Evolutionary conservation across 2,888 invertebrate species (phyloP), one percentile per base, ranked within the genome.

Genomic region (Drosophila lacicola): DNA sequence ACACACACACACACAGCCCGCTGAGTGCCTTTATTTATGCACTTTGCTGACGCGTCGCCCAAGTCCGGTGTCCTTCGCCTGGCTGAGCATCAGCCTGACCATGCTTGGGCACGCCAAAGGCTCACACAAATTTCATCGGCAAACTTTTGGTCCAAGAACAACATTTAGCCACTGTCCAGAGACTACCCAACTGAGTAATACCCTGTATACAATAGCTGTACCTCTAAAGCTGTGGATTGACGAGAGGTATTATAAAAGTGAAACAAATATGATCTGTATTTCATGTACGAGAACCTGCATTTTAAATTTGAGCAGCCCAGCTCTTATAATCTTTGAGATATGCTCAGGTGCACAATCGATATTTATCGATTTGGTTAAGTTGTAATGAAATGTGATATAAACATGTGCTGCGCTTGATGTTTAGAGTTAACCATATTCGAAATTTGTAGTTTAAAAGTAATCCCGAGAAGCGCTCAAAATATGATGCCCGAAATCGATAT

Each of bases 11-110:
- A 21, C n/a, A 17, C 13, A 29, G 21, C 10, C 49, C 51, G 45
- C 46, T 45, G 67, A 70, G 62, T 79, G 74, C 34, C 71, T 64
- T 77, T 77, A 77, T 79, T 79, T 77, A 77, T 77, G 79, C 77
- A 77, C 66, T 79, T 79, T 74, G 57, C 66, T 55, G 53, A 44
- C 64, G 67, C 57, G 56, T 62, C 61, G 37, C 53, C 53, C 13
- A 53, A 53, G 46, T 70, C 60, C 54, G 54, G 19, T 13, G 67
- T 11, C 45, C 25, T 34, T 60, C 46, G 69, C 56, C 66, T 49
- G 51, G 44, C 63, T 62, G 45, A 53, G 50, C 62, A 45, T 41
- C 44, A 58, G 42, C 55, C 68, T 71, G 64, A 53, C 66, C 72
- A 63, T 41, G 53, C 54, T 58, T 21, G 29, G 25, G 21, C 29